Evolutionary conservation across 2,888 invertebrate species (phyloP), one percentile per base, ranked within the genome.

Genomic region (Tricholauxania praeusta): DNA sequence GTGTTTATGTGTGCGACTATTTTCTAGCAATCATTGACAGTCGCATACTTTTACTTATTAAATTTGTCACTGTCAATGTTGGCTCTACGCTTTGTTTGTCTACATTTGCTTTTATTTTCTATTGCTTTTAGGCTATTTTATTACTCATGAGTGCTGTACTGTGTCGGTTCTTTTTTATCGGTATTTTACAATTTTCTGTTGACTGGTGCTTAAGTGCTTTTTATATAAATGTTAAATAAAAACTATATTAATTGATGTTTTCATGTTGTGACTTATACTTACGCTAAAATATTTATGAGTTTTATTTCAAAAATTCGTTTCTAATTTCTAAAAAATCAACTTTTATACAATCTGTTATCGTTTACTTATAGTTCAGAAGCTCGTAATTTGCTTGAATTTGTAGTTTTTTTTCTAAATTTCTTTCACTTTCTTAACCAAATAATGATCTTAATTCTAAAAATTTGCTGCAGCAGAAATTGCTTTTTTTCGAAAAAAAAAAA

Each of bases 361-460:
- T 55, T 64, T 57, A 15, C n/a, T 48, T 63, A 49, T 48, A 65
- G 17, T 48, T 53, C 28, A 71, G 55, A 65, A 71, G 70, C 70
- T 70, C 70, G 70, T 70, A 51, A 62, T 70, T 70, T 60, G 32
- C 52, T 62, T 49, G 32, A 71, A 12, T 71, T 71, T 63, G 71
- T 53, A n/a, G 28, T 52, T 62, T 60, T 10, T 53, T 32, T 49
- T 49, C 19, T 19, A 53, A 53, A 53, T 19, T 10, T 39, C 3
- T 28, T 28, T 28, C 28, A 3, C 3, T 28, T 28, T 28, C 4
- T 28, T 28, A 22, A 28, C 28, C 2, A 28, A 28, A 28, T 28
- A 2, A 22, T 22, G 22, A 22, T 22, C 22, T 22, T 22, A 28
- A 28, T 28, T 28, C 28, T 28, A 28, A 28, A 3, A 28, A 28